Evolutionary conservation across 1,140 invertebrate genomes (phyloP), one percentile per base, ranked within the genome.

Genomic region (Yoshiicerus persimilis): DNA sequence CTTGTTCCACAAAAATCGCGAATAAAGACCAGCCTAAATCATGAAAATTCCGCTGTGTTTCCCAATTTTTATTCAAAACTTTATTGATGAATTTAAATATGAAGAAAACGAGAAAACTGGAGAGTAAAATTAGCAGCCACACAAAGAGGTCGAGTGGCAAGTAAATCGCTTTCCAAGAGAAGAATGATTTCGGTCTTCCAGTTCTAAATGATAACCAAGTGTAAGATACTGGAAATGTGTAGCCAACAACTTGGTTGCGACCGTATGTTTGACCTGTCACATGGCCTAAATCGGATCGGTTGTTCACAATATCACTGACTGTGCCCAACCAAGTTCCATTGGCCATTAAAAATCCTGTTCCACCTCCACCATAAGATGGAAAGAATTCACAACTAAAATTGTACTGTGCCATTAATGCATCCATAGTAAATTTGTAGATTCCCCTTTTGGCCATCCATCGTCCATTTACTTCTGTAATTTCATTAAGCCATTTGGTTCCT

Each of bases 241-340:
- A 36, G 0, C 56, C 89, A 11, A 86, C 75, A 4, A 84, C 41
- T 34, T 6, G 13, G 32, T 2, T 39, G 1, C 88, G 41, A 27
- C 32, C n/a, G 8, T 80, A 23, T 34, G 23, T 87, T 23, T 27
- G 11, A 1, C 86, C 41, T 6, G 70, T 70, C 10, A 25, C 39
- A n/a, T 38, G 11, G 13, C 86, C 86, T 39, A 89, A 16, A 41
- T 89, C 86, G 1, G 88, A 86, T 23, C 16, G 41, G 20, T 25
- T 56, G 16, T 84, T 8, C 32, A 89, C 8, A 56, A 89, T 38
- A 77, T 89, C 86, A 0, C 86, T 77, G 6, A 89, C 85, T 10
- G 66, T 27, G 2, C 88, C 88, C 20, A 83, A 27, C 88, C 88
- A 89, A 47, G 47, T 64, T 0, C 86, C 86, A 83, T 87, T 87